Evolutionary conservation across 2,113 vertebrate genomes (phyloP), one percentile per base, ranked within the genome.

Genomic region (Cyanoramphus novaezelandiae): DNA sequence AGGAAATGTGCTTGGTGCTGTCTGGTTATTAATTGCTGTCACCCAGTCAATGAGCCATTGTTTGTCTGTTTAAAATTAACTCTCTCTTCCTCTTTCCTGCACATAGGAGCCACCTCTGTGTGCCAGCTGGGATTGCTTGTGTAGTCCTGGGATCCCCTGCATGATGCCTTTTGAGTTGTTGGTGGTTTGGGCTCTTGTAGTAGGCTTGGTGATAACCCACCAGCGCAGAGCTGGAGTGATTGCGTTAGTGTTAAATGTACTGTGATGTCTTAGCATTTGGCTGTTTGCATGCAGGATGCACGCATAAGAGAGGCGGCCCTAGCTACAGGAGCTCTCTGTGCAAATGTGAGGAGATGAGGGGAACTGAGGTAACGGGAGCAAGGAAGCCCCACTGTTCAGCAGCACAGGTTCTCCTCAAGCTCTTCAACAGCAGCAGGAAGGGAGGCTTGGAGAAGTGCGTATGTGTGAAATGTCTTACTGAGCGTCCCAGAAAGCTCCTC

Each of bases 61-160:
- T 93, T 93, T 91, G 62, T 57, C 89, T 88, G 91, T 92, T 97
- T 94, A 97, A 96, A 91, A 97, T 96, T 97, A 95, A 96, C 95
- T 83, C 87, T 55, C 67, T 93, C 29, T 92, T 91, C 81, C 86
- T 90, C 47, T 37, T 71, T 33, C 33, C 20, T 43, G 43, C 47
- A 53, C 79, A 79, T 74, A 69, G 53, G 43, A 92, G 23, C 18
- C 16, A 29, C 33, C 63, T 43, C 10, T 59, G 23, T n/a, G 64
- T 23, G 29, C 3, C 1, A 31, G 23, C 50, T 86, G 4, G 7
- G 35, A 6, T 39, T 33, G 52, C 64, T 50, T 5, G 9, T 5
- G 5, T 27, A 31, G 50, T 53, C 39, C 33, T 43, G 68, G 68
- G 80, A 52, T 93, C 7, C 50, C 6, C 20, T 50, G 11, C 20